Evolutionary conservation across 2,113 vertebrate species (phyloP), one percentile per base, ranked within the genome.

Genomic region (Hydrolagus affinis): DNA sequence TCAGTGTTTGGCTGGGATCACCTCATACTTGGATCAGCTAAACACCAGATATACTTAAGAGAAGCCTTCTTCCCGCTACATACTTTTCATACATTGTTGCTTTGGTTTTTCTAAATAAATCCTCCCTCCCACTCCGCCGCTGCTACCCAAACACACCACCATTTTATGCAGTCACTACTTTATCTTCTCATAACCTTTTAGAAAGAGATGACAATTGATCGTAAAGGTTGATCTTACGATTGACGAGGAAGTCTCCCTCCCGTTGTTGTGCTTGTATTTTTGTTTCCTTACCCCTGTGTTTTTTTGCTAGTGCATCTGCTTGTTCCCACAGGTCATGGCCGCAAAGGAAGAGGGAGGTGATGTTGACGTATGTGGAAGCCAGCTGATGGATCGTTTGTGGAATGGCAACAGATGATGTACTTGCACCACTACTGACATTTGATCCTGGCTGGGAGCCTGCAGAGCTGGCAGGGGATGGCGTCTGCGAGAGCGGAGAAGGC

Each of bases 311-410:
- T 30, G 89, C 89, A 87, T 97, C 95, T 0, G 97, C 95, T 89
- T 95, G 94, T 87, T 98, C 97, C 97, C 97, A 99, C 59, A 94
- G 89, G 59, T 96, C 93, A 59, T 95, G 94, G 0, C 96, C 96
- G 0, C 90, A 94, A 74, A 99, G 90, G 88, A 97, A 90, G 11
- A 95, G 92, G 8, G 93, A 92, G 0, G 97, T 99, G 89, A 99
- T 96, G 91, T 91, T 96, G 90, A 99, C 89, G 0, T 98, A 98
- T 85, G 93, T 94, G 21, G 93, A 92, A 0, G 95, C 94, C 92
- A 96, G 90, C 87, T 92, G 95, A 75, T 95, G 94, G 85, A 98
- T 93, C 60, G 90, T 89, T 86, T 89, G 92, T 0, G 96, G 94
- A 87, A 97, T 90, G 0, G 88, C 89, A 87, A 95, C 86, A 0